Base-by-base conservation (phyloP, 64 coral and sea anemone species). In the Cladopsammia gracilis region DNA sequence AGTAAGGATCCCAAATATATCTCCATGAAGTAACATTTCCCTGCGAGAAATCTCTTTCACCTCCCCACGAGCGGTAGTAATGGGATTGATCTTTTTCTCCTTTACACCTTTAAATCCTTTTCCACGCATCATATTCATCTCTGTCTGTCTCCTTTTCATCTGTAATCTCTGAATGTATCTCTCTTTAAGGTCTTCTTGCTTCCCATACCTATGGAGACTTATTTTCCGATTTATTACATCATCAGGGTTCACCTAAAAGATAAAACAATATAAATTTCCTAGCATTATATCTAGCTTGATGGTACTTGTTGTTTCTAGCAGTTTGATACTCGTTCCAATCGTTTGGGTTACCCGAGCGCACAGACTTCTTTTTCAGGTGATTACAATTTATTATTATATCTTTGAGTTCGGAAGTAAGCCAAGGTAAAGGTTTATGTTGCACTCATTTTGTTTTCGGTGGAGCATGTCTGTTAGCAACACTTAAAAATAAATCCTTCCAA, bases 1-100 rank as follows among this genome's bases (percentile, higher is more conserved):
- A 16, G 98, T 95, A 14, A 99, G 62, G 58, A 99, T 99, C 6
- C 98, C 98, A 89, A 96, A 99, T 62, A 96, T 99, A 15, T 99
- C 98, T 47, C 98, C 98, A 45, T 99, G 98, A 26, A 99, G 88
- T 24, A 96, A 58, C 87, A 98, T 95, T 67, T 98, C 94, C 7
- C 96, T 66, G 7, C 96, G 88, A 19, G 96, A 98, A 50, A 98
- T 98, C 68, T 98, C 88, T 62, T 98, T 98, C 23, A 98, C 92
- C 44, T 94, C 96, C 0, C 92, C 96, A 57, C 96, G 80, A 5
- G 92, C 96, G 74, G 83, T 85, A 16, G 96, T 98, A 20, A 98
- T 98, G 3, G 96, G 96, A 57, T 98, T 94, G 13, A 98, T 69
- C 18, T 98, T 98, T 64, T 84, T 92, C 69, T 94, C 96, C 42